Evolutionary conservation across 2,113 vertebrate species (phyloP).

Genomic region (Numida meleagris): DNA sequence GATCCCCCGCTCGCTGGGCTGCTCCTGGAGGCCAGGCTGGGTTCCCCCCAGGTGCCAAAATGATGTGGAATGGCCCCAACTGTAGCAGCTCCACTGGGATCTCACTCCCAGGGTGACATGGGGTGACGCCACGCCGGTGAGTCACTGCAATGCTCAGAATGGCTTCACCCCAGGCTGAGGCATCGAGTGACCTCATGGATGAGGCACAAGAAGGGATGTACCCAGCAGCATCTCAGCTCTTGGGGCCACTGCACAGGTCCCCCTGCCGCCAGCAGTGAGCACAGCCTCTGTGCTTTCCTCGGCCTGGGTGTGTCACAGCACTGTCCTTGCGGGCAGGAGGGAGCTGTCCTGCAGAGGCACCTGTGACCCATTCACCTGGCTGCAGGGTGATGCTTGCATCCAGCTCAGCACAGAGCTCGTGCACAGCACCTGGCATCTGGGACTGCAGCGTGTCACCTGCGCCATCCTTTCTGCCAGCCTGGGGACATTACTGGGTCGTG

Average conservation of each 20-base stretch:
- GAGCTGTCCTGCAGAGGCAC: not conserved
- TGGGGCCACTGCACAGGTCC: not conserved
- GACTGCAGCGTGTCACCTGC: not conserved
- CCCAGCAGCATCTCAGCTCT: not conserved
- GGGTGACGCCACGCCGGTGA: not conserved
- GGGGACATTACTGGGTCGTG: rapidly evolving
- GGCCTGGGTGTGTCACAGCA: not conserved
- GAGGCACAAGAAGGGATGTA: not conserved
- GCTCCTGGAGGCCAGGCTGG: not conserved
- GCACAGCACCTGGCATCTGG: not conserved
- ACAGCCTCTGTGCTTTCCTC: not conserved
- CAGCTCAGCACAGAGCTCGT: rapidly evolving
- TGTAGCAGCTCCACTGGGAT: not conserved
- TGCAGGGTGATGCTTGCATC: not conserved
- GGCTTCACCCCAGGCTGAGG: not conserved
- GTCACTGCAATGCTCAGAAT: not conserved
- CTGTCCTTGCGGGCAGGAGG: not conserved
- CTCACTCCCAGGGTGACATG: rapidly evolving
- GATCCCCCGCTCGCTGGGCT: too few relatives aligned
- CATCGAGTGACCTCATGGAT: not conserved
- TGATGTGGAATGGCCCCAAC: not conserved
- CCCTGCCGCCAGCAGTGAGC: rapidly evolving
- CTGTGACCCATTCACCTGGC: not conserved
- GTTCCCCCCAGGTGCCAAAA: rapidly evolving
- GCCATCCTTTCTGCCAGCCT: not conserved